phyloP scores from a whole-genome alignment of 2,113 vertebrate species.

The Ceyx cyanopectus region DNA sequence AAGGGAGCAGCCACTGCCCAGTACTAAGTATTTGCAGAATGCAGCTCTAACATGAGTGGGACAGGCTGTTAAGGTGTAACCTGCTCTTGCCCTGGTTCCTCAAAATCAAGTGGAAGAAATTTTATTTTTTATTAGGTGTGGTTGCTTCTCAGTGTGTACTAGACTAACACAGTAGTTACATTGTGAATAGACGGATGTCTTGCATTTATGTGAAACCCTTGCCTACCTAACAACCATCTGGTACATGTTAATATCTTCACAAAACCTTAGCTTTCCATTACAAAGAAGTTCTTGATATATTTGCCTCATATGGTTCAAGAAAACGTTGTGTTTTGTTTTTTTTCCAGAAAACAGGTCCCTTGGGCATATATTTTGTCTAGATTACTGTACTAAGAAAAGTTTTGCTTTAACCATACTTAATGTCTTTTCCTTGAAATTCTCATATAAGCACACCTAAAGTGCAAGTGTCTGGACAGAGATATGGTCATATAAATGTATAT shows the following conservation, averaged over 20 bases:
- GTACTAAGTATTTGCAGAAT: not conserved
- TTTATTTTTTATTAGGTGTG: slow-evolving; percentile 53
- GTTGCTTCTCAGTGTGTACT: slow-evolving; percentile 23
- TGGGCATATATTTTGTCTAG: slow-evolving; percentile 71
- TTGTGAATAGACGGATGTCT: slow-evolving; percentile 57
- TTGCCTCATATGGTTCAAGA: slow-evolving; percentile 72
- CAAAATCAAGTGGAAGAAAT: slow-evolving; percentile 17
- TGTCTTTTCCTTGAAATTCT: slow-evolving; percentile 65
- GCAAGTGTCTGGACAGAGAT: slow-evolving; percentile 32
- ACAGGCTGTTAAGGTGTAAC: not conserved
- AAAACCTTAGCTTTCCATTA: slow-evolving; percentile 72
- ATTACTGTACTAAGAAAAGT: slow-evolving; percentile 74
- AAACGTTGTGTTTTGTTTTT: not conserved
- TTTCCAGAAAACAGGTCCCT: slow-evolving; percentile 57
- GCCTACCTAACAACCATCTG: slow-evolving; percentile 76
- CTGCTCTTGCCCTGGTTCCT: not conserved
- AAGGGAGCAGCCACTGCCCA: not conserved
- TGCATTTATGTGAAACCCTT: slow-evolving; percentile 49
- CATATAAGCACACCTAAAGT: slow-evolving; percentile 67
- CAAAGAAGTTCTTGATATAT: slow-evolving; percentile 66
- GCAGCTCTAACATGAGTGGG: not conserved
- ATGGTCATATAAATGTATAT: slow-evolving; percentile 39
- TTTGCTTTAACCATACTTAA: slow-evolving; percentile 66
- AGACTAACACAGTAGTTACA: slow-evolving; percentile 50
- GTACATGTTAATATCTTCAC: slow-evolving; percentile 71